phyloP scores from a whole-genome alignment of 2,113 vertebrate species.

The Notothenia rossii region DNA sequence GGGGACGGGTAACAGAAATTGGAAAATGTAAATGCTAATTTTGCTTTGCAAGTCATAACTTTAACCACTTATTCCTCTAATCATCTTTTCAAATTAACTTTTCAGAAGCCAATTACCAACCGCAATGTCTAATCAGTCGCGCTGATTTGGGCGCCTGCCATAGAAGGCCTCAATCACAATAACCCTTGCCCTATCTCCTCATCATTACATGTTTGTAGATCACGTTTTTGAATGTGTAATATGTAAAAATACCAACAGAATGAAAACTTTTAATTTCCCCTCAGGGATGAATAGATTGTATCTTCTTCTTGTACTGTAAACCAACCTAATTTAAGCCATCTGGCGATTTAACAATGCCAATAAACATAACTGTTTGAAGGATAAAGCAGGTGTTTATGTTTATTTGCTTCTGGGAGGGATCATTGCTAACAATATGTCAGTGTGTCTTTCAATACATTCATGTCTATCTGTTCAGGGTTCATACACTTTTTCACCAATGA shows the following conservation, averaged over 20 bases:
- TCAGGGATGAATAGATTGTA: too few relatives aligned
- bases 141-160: background rate
- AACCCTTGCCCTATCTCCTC: too few relatives aligned
- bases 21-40: constrained; percentile 10
- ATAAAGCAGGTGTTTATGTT: background rate
- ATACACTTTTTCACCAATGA: too few relatives aligned
- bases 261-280: too few relatives aligned
- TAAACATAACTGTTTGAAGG: background rate
- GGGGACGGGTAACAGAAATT: constrained; percentile 24
- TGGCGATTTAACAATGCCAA: background rate
- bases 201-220: too few relatives aligned
- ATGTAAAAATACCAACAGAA: too few relatives aligned
- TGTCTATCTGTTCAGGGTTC: background rate
- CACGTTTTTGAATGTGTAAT: too few relatives aligned
- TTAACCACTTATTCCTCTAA: background rate
- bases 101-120: background rate
- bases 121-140: background rate
- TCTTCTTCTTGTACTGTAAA: too few relatives aligned
- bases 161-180: too few relatives aligned
- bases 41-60: background rate
- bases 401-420: background rate
- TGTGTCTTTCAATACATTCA: background rate
- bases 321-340: background rate
- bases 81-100: background rate
- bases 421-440: background rate